Evolutionary conservation across 2,888 invertebrate genomes (phyloP), one percentile per base, ranked within the genome.

Genomic region (Drosophila kanekoi): DNA sequence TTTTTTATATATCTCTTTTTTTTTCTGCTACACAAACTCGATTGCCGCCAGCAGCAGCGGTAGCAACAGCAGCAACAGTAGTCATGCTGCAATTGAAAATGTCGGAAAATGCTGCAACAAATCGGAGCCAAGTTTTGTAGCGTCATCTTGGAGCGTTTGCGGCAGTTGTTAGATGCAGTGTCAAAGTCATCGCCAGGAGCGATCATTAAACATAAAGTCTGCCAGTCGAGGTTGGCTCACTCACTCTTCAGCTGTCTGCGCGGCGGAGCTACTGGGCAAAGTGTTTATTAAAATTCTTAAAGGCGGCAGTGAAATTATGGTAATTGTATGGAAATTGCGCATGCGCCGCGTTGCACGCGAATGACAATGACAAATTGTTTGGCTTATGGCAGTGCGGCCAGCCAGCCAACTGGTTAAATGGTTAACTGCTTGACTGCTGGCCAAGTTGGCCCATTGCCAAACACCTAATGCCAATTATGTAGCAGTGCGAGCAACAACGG

Each of bases 281-380:
- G 44, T 67, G 69, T 64, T 63, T 71, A 76, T 73, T 70, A 64
- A 70, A 72, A 60, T 75, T 70, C 58, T 63, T 78, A 62, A 79
- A 78, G 57, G 68, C 58, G 75, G 62, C 74, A 20, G 56, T 16
- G 32, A 79, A 64, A 79, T 76, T 69, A 76, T 69, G 63, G 61
- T 76, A 79, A 79, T 75, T 65, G 71, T 45, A 70, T 52, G 44
- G 57, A 72, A 72, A 72, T 72, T 61, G 76, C 76, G 53, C 56
- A 74, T 61, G 45, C 69, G 51, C 37, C 69, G 75, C 51, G 69
- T 56, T 58, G 33, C 53, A 41, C 37, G 61, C 54, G 35, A 60
- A 53, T 74, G 69, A 79, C 70, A 79, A 61, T 75, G 56, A 69
- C 76, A 79, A 77, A 79, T 60, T 64, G 69, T 16, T 73, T 41